Conservation (phyloP, 2,113 vertebrate genomes). For the Cyanoderma ruficeps region DNA sequence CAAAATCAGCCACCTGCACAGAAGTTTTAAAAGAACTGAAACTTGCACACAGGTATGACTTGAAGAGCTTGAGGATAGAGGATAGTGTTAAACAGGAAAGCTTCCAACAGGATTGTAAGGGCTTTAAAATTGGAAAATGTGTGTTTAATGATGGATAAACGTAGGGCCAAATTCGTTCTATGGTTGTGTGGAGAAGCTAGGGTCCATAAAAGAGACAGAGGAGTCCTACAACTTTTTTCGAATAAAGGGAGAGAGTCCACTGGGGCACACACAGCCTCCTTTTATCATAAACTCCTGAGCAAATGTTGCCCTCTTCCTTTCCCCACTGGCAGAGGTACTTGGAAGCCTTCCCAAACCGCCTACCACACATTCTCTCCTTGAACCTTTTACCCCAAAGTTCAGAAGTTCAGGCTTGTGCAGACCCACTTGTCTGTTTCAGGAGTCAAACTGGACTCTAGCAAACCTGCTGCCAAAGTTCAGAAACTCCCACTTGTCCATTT, state of each 20-base stretch:
- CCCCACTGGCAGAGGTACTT: neutral
- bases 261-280: fast-evolving
- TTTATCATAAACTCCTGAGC: fast-evolving
- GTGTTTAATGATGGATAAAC: neutral
- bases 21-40: neutral
- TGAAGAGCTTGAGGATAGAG: neutral
- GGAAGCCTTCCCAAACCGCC: fast-evolving
- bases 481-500: neutral
- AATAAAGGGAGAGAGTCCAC: neutral
- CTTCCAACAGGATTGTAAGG: neutral
- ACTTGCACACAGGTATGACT: too few relatives aligned
- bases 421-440: neutral
- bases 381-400: neutral
- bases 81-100: neutral
- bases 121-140: neutral
- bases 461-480: neutral
- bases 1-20: neutral
- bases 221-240: neutral
- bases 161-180: neutral
- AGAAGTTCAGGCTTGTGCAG: neutral
- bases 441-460: neutral
- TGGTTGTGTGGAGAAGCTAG: fast-evolving
- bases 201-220: neutral
- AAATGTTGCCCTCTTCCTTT: neutral
- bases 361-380: neutral